A percentile compares a stretch with the other conserved stretches of the same genome.
phyloP scores from a whole-genome alignment of 2,888 invertebrate species.

The Liopterus haemorrhoidalis region DNA sequence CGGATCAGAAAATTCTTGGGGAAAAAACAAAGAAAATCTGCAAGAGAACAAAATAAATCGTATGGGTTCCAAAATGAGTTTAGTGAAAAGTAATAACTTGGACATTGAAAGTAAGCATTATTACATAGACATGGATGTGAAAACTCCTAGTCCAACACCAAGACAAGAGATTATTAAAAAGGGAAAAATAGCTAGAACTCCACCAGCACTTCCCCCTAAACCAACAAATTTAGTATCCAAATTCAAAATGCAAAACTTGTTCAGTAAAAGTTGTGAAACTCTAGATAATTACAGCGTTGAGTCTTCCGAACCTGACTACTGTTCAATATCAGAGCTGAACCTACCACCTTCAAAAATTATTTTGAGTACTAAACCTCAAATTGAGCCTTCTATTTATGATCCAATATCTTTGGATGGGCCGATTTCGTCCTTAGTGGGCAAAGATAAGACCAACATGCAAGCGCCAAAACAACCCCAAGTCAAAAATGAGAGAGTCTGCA shows the following conservation, averaged over 20 bases:
- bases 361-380: constrained; percentile 42
- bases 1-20: constrained; percentile 26
- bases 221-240: constrained; percentile 66
- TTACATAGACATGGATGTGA: constrained; percentile 60
- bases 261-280: constrained; percentile 30
- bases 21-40: constrained; percentile 23
- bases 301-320: constrained; percentile 67
- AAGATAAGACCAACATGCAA: constrained; percentile 42
- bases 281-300: constrained; percentile 38
- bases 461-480: constrained; percentile 40
- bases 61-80: constrained; percentile 51
- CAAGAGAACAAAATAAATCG: constrained; percentile 35
- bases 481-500: constrained; percentile 32
- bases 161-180: constrained; percentile 38
- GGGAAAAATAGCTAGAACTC: constrained; percentile 57
- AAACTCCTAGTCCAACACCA: constrained; percentile 34
- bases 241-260: constrained; percentile 52
- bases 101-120: constrained; percentile 52
- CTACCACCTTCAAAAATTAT: constrained; percentile 37
- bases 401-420: constrained; percentile 23
- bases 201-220: constrained; percentile 73
- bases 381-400: constrained; percentile 43
- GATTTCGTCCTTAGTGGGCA: constrained; percentile 37
- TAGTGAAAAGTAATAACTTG: constrained; percentile 51
- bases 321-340: constrained; percentile 70